Evolutionary conservation across 2,797 vertebrate species (phyloP).

Genomic region (Tadarida brasiliensis): DNA sequence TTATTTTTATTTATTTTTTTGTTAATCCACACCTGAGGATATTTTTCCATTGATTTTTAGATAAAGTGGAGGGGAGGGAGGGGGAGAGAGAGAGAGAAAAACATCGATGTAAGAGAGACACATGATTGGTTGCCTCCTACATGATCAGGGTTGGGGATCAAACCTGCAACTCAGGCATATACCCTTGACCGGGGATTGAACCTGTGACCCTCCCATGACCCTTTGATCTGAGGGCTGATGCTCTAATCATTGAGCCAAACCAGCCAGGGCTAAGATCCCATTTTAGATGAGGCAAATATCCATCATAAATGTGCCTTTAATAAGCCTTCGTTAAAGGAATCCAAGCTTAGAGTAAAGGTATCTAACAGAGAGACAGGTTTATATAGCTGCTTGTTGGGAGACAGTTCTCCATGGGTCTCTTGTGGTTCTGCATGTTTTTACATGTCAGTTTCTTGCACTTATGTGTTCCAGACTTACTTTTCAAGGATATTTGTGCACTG

Average conservation of each 20-base stretch:
- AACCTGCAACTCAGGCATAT: too few species aligned
- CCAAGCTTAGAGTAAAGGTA: neutral
- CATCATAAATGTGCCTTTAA: neutral
- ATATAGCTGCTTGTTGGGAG: neutral
- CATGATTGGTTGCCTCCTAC: too few species aligned
- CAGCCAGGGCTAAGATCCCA: neutral
- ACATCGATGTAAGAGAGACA: too few species aligned
- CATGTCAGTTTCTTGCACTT: neutral
- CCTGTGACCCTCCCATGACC: too few species aligned
- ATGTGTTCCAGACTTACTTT: neutral
- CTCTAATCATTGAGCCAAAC: too few species aligned
- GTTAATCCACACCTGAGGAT: too few species aligned
- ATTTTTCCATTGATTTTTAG: too few species aligned
- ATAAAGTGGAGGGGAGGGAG: too few species aligned
- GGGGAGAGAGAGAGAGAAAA: too few species aligned
- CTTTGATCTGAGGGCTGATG: too few species aligned
- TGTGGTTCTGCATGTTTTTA: neutral
- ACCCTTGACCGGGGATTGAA: too few species aligned
- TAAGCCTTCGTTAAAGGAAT: neutral
- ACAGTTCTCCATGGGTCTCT: neutral
- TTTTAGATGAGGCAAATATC: neutral
- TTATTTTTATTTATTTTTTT: neutral
- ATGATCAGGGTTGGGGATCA: too few species aligned
- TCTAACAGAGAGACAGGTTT: neutral
- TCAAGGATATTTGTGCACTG: neutral